Base-by-base conservation (phyloP, 2,888 invertebrate genomes). In the Cryptocheilus praepositus region DNA sequence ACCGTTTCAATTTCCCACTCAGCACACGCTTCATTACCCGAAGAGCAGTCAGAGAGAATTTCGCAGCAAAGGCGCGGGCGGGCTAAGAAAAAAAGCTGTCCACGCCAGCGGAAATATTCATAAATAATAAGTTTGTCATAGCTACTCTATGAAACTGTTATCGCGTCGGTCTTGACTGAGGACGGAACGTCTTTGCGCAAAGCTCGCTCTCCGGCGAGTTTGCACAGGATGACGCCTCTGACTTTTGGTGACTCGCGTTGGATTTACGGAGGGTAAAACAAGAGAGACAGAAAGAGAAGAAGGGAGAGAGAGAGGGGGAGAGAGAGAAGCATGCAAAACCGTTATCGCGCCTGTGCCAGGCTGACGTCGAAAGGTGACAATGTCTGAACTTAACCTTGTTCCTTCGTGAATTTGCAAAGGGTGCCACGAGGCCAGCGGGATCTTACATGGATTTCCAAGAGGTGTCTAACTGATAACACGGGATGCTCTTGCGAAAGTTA, bases 401-500 rank as follows among this genome's bases (percentile, higher is more conserved):
- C 49, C 18, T 18, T 5, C 49, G 18, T 18, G 18, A 18, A 49
- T n/a, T 49, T 8, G 49, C n/a, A 18, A 49, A 49, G 49, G 5
- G 8, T 49, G 49, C 18, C 49, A 13, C 18, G 28, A 64, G 49
- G 49, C 49, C 8, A 36, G 55, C 69, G 22, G 58, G 49, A 64
- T 72, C 72, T 64, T 58, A 68, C 49, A 43, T 63, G 74, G 65
- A 72, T 73, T 59, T 61, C 28, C 36, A n/a, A 19, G 22, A 16
- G 43, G 16, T 28, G 28, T 57, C 36, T 7, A 49, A 49, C 49
- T 16, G 16, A 49, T 49, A 16, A 18, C 8, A 49, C 4, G 18
- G 49, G 49, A n/a, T 57, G 61, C 67, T 70, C 74, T 70, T 66
- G 74, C 70, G 66, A 74, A 43, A 62, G 60, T 73, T 78, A 72